A percentile compares a stretch with the other conserved stretches of the same genome.
These are phyloP conservation scores for Elymnias hypermnestra DNA, from an alignment of 1,140 invertebrate genomes.

Conservation along the genomic window DNA sequence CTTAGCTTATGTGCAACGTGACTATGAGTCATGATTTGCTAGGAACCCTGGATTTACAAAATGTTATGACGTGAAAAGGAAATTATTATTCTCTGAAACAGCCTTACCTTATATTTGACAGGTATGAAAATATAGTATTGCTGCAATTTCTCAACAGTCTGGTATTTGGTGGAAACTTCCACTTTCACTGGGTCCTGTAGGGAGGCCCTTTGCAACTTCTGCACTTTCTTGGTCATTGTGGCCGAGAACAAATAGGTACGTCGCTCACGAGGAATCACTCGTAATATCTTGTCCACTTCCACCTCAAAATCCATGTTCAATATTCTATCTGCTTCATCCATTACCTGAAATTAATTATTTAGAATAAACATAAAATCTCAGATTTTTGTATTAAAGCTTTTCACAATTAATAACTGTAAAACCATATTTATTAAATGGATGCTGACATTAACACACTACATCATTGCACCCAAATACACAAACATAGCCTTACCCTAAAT, in stretches of 20 bases:
- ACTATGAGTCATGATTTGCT: too few relatives aligned
- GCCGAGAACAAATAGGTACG: conserved; percentile 95
- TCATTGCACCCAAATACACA: too few relatives aligned
- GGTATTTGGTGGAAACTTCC: conserved; percentile 97
- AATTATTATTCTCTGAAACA: too few relatives aligned
- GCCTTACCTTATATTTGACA: conserved; percentile 93
- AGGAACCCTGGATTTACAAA: too few relatives aligned
- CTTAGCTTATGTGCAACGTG: too few relatives aligned
- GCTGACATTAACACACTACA: too few relatives aligned
- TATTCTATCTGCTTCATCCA: conserved; percentile 98
- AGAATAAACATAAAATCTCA: too few relatives aligned
- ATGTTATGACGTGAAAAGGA: too few relatives aligned
- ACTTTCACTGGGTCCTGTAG: conserved; percentile 95
- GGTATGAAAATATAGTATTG: conserved; percentile 98
- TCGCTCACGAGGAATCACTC: conserved; percentile 92
- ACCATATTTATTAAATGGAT: too few relatives aligned
- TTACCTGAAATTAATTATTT: conserved; percentile 75
- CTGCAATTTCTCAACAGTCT: conserved; percentile 97
- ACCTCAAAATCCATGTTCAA: conserved; percentile 98
- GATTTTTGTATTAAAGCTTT: background rate
- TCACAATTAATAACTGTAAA: background rate
- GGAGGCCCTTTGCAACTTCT: conserved; percentile 96
- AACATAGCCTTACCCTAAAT: too few relatives aligned
- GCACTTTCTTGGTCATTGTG: conserved; percentile 99
- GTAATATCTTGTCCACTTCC: conserved; percentile 97